These are phyloP conservation scores for Hypomecis punctinalis DNA, from an alignment of 2,888 invertebrate species.

Conservation along the genomic window DNA sequence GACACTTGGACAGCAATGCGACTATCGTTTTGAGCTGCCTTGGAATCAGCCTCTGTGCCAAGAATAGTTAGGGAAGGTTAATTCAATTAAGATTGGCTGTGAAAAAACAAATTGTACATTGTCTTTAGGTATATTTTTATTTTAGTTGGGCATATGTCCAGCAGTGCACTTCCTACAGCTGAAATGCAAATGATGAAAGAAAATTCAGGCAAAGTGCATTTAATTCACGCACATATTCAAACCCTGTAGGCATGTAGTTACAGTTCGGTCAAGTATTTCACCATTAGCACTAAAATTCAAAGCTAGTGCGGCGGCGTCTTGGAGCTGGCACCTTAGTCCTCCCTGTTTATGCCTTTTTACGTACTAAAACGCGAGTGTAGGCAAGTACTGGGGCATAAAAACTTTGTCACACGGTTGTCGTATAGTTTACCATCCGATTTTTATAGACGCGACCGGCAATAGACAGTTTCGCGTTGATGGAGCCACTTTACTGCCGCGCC, in stretches of 20 bases:
- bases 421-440: slow-evolving; percentile 24
- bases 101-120: no score
- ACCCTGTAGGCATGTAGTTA: slow-evolving; percentile 17
- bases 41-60: no score
- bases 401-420: slow-evolving; percentile 21
- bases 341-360: slow-evolving; percentile 54
- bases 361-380: slow-evolving; percentile 40
- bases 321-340: slow-evolving; percentile 41
- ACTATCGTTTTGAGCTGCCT: no score
- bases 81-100: no score
- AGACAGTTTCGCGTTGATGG: slow-evolving; percentile 24
- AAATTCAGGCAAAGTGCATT: no score
- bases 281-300: slow-evolving; percentile 64
- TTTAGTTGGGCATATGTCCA: no score
- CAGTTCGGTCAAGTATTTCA: slow-evolving; percentile 52
- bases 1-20: no score
- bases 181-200: no score
- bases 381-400: slow-evolving; percentile 37
- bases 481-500: slow-evolving; percentile 16
- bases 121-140: no score
- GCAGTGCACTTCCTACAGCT: no score
- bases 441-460: slow-evolving; percentile 23
- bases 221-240: no score
- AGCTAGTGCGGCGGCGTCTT: slow-evolving; percentile 49
- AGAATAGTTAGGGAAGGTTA: no score